Conservation (phyloP, 2,888 invertebrate species). For the Drosophila falleni region DNA sequence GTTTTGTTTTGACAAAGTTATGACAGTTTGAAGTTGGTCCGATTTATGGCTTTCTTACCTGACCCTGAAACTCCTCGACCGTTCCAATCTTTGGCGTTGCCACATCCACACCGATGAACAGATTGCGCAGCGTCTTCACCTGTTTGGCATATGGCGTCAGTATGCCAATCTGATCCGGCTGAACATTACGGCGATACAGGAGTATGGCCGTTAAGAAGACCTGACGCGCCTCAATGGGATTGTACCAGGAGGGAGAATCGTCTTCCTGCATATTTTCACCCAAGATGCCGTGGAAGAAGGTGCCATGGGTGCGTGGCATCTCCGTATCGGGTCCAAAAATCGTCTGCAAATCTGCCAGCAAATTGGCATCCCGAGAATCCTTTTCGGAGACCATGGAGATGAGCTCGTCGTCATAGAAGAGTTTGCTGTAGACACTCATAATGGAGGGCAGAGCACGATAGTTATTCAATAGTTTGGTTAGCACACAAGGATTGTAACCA, state of each 20-base stretch:
- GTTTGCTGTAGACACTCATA: constrained; percentile 90
- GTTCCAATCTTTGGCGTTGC: constrained; percentile 90
- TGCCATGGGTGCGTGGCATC: constrained; percentile 78
- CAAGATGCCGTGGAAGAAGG: constrained; percentile 90
- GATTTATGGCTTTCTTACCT: constrained; percentile 86
- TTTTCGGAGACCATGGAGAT: constrained; percentile 86
- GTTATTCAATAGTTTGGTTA: constrained; percentile 94
- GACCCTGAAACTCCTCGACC: constrained; percentile 95
- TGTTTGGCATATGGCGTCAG: constrained; percentile 97
- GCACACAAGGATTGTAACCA: constrained; percentile 92
- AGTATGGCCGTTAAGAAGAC: constrained; percentile 87
- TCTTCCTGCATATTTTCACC: constrained; percentile 90
- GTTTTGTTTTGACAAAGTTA: too few relatives aligned
- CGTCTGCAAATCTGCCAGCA: constrained; percentile 76
- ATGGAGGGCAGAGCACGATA: constrained; percentile 94
- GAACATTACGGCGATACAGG: constrained; percentile 89
- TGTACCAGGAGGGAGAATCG: constrained; percentile 95
- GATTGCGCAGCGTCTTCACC: constrained; percentile 86
- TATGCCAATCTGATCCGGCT: constrained; percentile 89
- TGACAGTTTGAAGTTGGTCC: too few relatives aligned
- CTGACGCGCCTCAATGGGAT: constrained; percentile 90
- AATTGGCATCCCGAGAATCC: constrained; percentile 71
- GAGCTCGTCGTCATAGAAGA: constrained; percentile 94
- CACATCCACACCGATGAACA: constrained; percentile 86
- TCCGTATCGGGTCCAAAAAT: constrained; percentile 57